Evolutionary conservation across 2,888 invertebrate genomes (phyloP), one percentile per base, ranked within the genome.

Genomic region (Nemapogon koenigi): DNA sequence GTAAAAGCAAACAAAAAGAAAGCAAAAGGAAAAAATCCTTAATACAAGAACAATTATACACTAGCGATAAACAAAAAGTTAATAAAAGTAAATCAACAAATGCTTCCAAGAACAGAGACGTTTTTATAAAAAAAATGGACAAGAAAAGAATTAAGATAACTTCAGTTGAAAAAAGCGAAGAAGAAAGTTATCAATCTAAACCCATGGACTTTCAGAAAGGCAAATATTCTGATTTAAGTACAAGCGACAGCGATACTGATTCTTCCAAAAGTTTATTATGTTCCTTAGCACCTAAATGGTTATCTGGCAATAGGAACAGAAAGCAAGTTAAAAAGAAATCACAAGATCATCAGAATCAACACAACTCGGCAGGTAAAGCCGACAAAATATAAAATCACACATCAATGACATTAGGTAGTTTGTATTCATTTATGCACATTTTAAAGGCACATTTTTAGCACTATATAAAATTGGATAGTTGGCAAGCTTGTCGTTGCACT

Each of bases 211-310:
- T 54, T 8, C 51, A 52, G n/a, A 22, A 27, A 18, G 17, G 16
- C 8, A 19, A 35, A 10, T 13, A 22, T 7, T 4, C 32, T 3
- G 32, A 16, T 8, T 13, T 29, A 3, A 27, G 42, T 7, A 46
- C 46, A 40, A 55, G 51, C 44, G 62, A 62, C 41, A 66, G 70
- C 44, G 60, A 57, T 46, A 65, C 70, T 36, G 69, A 64, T 46
- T 65, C 65, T 10, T 62, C 59, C 35, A 59, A 63, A 46, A 57
- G 65, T 44, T 49, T 64, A 55, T 51, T 73, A 50, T 69, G 71
- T 52, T 52, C 68, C 43, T 54, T 68, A 44, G 66, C 72, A 43
- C 66, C 72, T 38, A 58, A 61, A 46, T 76, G 75, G 73, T 55
- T 71, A 43, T 52, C 60, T 6, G 59, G 53, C 17, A 41, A 22